Conservation (phyloP, 2,888 invertebrate species). For the Carpatolechia fugitivella region DNA sequence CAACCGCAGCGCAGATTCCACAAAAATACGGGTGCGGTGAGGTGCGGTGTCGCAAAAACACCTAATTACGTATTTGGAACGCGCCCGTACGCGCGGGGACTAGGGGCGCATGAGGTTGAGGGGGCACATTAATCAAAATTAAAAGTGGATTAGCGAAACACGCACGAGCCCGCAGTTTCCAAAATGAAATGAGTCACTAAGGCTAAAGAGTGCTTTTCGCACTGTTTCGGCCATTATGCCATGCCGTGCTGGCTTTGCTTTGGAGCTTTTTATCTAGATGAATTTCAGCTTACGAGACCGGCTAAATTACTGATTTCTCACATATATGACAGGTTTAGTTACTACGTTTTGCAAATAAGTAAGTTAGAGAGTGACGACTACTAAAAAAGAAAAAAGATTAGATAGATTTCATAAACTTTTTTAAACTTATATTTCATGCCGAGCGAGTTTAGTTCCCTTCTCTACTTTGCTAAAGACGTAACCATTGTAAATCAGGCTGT, state of each 20-base stretch:
- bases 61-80: slow-evolving; percentile 44
- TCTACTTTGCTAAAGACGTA: neutral
- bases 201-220: slow-evolving; percentile 14
- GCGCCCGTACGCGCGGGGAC: slow-evolving; percentile 31
- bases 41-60: slow-evolving; percentile 22
- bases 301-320: too few species aligned
- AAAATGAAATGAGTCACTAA: slow-evolving; percentile 11
- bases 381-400: too few species aligned
- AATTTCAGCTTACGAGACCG: neutral
- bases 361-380: too few species aligned
- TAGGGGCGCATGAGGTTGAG: slow-evolving; percentile 33
- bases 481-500: neutral
- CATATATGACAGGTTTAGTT: too few species aligned
- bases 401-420: too few species aligned
- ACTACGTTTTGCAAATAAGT: too few species aligned
- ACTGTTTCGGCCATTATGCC: neutral
- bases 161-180: slow-evolving; percentile 20
- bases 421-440: too few species aligned
- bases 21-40: neutral
- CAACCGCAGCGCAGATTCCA: neutral
- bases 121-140: slow-evolving; percentile 68
- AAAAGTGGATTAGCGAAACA: slow-evolving; percentile 66
- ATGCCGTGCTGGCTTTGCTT: slow-evolving; percentile 1
- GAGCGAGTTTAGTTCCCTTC: neutral
- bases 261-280: neutral